phyloP scores from a whole-genome alignment of 2,888 invertebrate species.

The Drosophila buzzatii region DNA sequence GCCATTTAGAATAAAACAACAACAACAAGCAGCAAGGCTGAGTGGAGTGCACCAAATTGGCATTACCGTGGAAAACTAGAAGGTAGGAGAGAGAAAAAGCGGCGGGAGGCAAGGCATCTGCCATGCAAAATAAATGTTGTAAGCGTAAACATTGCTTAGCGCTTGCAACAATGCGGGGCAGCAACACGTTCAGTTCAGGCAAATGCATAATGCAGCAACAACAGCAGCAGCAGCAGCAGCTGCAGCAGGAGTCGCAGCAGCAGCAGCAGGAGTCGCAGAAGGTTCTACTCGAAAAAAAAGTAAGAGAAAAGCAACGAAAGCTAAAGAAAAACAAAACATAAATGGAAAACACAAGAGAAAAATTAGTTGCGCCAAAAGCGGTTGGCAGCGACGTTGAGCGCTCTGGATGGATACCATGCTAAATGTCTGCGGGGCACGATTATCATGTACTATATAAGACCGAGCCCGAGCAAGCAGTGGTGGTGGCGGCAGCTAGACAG shows the following conservation, averaged over 20 bases:
- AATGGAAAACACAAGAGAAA: conserved; percentile 72
- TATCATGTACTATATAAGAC: conserved; percentile 59
- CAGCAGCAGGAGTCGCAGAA: conserved; percentile 16
- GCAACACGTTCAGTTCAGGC: conserved; percentile 37
- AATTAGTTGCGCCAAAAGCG: conserved; percentile 80
- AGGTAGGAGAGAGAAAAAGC: neutral
- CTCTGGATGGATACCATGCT: conserved; percentile 62
- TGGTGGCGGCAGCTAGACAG: conserved; percentile 25
- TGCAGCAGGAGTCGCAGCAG: conserved; percentile 28
- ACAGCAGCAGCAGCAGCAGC: conserved; percentile 16
- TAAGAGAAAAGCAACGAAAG: conserved; percentile 28
- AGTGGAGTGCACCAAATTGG: conserved; percentile 76
- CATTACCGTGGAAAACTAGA: conserved; percentile 61
- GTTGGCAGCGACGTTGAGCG: conserved; percentile 52
- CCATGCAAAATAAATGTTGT: conserved; percentile 80
- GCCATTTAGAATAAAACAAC: conserved; percentile 53
- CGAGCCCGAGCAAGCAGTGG: conserved; percentile 19
- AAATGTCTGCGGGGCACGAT: conserved; percentile 79
- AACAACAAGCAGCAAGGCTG: conserved; percentile 6
- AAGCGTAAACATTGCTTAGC: conserved; percentile 76
- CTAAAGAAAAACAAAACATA: conserved; percentile 38
- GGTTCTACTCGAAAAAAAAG: conserved; percentile 21
- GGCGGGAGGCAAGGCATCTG: conserved; percentile 29
- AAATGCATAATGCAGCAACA: conserved; percentile 70
- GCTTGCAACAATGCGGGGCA: conserved; percentile 61